Evolutionary conservation across 1,140 invertebrate genomes (phyloP).

Genomic region (Pachypeltis micranthus): DNA sequence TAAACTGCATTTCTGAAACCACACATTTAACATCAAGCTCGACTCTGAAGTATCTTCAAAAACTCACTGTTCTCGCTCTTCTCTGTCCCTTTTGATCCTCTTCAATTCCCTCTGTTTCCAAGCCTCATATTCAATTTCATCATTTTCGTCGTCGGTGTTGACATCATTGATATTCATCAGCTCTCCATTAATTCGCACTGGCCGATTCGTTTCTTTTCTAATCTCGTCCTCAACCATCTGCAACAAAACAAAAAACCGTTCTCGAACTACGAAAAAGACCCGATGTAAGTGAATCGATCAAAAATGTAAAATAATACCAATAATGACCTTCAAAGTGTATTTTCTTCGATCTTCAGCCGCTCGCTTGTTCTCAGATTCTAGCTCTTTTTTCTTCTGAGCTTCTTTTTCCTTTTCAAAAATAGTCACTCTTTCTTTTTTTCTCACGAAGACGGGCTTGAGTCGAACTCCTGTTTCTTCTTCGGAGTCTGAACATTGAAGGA

Average conservation of each 20-base stretch:
- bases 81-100: constrained; percentile 87
- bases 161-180: constrained; percentile 72
- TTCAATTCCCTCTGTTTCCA: constrained; percentile 97
- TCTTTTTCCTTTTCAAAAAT: constrained; percentile 89
- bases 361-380: constrained; percentile 63
- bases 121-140: constrained; percentile 92
- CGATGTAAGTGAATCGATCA: too few relatives aligned
- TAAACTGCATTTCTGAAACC: too few relatives aligned
- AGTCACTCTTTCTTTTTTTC: constrained; percentile 87
- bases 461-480: constrained; percentile 79
- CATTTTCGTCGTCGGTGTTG: constrained; percentile 94
- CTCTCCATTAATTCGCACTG: constrained; percentile 41
- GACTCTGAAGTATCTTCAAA: too few relatives aligned
- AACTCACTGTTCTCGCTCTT: constrained; percentile 81
- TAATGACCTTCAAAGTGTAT: constrained; percentile 65
- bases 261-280: not conserved
- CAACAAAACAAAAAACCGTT: too few relatives aligned
- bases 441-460: constrained; percentile 93
- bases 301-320: constrained; percentile 12
- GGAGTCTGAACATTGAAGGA: constrained; percentile 47
- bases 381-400: constrained; percentile 67
- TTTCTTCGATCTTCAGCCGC: constrained; percentile 68
- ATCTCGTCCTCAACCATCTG: constrained; percentile 81
- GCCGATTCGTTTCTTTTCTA: constrained; percentile 51
- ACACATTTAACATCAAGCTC: too few relatives aligned